Conservation (phyloP, 2,888 invertebrate species). For the Timema cristinae region DNA sequence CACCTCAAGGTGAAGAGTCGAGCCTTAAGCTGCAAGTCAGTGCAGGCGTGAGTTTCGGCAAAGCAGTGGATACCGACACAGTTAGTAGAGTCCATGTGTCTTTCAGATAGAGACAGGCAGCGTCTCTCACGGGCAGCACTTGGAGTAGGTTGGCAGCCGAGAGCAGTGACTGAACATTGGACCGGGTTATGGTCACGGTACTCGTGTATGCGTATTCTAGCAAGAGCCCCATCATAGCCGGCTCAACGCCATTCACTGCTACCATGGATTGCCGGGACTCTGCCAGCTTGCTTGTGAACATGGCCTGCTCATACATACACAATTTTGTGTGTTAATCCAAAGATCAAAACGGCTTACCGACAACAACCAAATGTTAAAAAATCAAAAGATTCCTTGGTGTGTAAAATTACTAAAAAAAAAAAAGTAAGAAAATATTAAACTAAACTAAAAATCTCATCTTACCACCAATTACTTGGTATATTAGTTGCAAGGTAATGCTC, state of each 20-base stretch:
- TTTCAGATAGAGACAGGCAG: constrained; percentile 45
- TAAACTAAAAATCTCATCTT: too few relatives aligned
- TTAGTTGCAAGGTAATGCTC: too few relatives aligned
- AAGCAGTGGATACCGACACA: constrained; percentile 51
- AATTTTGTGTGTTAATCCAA: too few relatives aligned
- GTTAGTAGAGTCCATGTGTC: constrained; percentile 48
- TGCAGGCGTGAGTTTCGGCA: constrained; percentile 49
- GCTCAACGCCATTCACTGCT: constrained; percentile 45
- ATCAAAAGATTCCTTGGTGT: too few relatives aligned
- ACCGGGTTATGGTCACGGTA: constrained; percentile 42
- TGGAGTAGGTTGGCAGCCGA: constrained; percentile 47
- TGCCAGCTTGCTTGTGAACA: constrained; percentile 45
- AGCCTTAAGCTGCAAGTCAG: constrained; percentile 45
- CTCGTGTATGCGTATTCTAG: constrained; percentile 48
- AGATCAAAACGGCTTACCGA: too few relatives aligned
- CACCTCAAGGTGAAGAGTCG: constrained; percentile 45
- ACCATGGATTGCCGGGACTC: constrained; percentile 46
- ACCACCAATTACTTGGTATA: too few relatives aligned
- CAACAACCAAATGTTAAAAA: too few relatives aligned
- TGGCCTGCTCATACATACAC: constrained; percentile 38
- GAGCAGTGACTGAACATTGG: constrained; percentile 46
- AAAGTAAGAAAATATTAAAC: too few relatives aligned
- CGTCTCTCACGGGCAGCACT: constrained; percentile 44
- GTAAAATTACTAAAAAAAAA: too few relatives aligned
- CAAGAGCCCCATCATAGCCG: constrained; percentile 43